Evolutionary conservation across 1,140 invertebrate species (phyloP).

Genomic region (Carposina sasakii): DNA sequence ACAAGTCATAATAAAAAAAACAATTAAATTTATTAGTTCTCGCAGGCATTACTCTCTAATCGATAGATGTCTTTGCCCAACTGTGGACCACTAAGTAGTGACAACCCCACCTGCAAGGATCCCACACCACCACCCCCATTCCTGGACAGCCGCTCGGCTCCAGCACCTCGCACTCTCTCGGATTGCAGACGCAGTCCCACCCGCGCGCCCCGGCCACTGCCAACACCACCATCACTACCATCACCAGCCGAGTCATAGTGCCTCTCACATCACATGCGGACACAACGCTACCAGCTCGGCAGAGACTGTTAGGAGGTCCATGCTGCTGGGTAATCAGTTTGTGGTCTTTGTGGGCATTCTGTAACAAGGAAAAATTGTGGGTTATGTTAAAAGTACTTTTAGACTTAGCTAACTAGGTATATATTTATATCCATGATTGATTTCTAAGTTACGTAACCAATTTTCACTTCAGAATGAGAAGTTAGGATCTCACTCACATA

Average conservation of each 20-base stretch:
- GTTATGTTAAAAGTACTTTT: too few relatives aligned
- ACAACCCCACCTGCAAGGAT: constrained; percentile 73
- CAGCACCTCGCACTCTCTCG: constrained; percentile 73
- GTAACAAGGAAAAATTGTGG: constrained; percentile 33
- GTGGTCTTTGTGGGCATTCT: constrained; percentile 28
- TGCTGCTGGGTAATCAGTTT: too few relatives aligned
- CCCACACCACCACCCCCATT: constrained; percentile 75
- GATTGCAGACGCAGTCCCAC: constrained; percentile 74
- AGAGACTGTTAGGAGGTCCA: too few relatives aligned
- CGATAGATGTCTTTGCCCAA: neutral
- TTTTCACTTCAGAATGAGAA: too few relatives aligned
- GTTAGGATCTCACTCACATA: too few relatives aligned
- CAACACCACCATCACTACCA: constrained; percentile 55
- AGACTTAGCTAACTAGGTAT: too few relatives aligned
- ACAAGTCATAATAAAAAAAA: too few relatives aligned
- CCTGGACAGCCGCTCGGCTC: constrained; percentile 75
- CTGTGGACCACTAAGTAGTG: too few relatives aligned
- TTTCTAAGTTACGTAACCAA: too few relatives aligned
- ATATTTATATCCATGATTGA: too few relatives aligned
- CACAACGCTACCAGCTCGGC: constrained; percentile 30
- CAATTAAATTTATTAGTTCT: too few relatives aligned
- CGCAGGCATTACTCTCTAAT: neutral
- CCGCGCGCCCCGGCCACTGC: constrained; percentile 43
- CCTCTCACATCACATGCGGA: constrained; percentile 51
- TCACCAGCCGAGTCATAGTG: constrained; percentile 48